A percentile compares a stretch with the other conserved stretches of the same genome.
Conservation (phyloP, 2,797 vertebrate genomes). For the Pyrocephalus nanus region DNA sequence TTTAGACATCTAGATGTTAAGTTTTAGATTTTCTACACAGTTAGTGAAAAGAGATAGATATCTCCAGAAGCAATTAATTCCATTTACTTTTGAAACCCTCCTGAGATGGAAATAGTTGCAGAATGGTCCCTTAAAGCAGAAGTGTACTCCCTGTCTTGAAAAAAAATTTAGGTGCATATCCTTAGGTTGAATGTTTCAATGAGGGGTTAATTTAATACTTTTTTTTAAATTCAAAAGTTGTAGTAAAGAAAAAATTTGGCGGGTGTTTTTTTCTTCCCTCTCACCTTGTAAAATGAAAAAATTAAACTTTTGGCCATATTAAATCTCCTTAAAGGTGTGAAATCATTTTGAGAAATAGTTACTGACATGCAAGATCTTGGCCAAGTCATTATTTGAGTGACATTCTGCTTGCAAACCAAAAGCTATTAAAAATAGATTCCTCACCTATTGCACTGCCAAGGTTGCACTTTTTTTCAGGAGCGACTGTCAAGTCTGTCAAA, state of each 20-base stretch:
- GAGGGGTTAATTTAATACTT: background rate
- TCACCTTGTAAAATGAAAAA: background rate
- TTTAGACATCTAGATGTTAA: background rate
- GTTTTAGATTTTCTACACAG: background rate
- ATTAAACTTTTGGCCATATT: background rate
- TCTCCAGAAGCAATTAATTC: background rate
- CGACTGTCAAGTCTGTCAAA: conserved; percentile 17
- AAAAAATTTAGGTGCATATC: background rate
- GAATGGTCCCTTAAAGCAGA: background rate
- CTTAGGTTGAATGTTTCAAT: background rate
- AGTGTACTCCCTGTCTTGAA: background rate
- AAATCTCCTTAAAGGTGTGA: background rate
- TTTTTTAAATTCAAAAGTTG: background rate
- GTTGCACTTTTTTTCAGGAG: conserved; percentile 19
- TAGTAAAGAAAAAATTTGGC: background rate
- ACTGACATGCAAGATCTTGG: background rate
- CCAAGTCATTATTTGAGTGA: conserved; percentile 22
- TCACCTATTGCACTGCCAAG: background rate
- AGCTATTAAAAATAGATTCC: conserved; percentile 45
- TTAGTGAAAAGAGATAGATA: background rate
- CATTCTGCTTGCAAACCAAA: background rate
- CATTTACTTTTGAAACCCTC: background rate
- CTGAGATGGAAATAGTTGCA: background rate
- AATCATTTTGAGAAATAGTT: conserved; percentile 6
- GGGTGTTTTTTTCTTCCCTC: background rate